Evolutionary conservation across 1,140 invertebrate species (phyloP).

Genomic region (Solen grandis): DNA sequence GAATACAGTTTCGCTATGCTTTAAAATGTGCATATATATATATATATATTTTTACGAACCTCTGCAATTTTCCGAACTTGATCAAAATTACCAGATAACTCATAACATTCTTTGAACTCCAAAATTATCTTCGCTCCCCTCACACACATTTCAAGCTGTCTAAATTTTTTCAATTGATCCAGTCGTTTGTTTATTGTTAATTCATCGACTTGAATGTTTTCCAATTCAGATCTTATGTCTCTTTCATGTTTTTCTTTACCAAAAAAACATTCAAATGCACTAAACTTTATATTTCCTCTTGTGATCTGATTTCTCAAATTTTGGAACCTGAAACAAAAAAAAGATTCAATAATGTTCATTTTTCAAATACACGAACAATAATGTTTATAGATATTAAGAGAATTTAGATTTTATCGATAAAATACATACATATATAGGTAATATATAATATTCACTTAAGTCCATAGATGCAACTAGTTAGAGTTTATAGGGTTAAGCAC

Average conservation of each 20-base stretch:
- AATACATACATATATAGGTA: too few species aligned
- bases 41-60: neutral
- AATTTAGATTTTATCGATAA: too few species aligned
- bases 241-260: constrained; percentile 5
- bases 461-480: too few species aligned
- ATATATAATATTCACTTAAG: too few species aligned
- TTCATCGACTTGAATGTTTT: neutral
- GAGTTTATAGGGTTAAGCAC: too few species aligned
- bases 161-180: constrained; percentile 23
- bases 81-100: constrained; percentile 14
- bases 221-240: constrained; percentile 13
- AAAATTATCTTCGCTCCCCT: constrained; percentile 20
- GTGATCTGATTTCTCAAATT: neutral
- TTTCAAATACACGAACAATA: too few species aligned
- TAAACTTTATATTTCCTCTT: constrained; percentile 9
- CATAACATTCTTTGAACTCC: neutral
- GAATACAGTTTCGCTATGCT: neutral
- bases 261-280: constrained; percentile 13
- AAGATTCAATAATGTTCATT: too few species aligned
- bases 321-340: constrained; percentile 12
- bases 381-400: too few species aligned
- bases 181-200: neutral
- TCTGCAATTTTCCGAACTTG: constrained; percentile 14
- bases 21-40: neutral
- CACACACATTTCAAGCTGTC: constrained; percentile 16